Conservation (phyloP, 2,888 invertebrate genomes). For the Romanomermis culicivorax region DNA sequence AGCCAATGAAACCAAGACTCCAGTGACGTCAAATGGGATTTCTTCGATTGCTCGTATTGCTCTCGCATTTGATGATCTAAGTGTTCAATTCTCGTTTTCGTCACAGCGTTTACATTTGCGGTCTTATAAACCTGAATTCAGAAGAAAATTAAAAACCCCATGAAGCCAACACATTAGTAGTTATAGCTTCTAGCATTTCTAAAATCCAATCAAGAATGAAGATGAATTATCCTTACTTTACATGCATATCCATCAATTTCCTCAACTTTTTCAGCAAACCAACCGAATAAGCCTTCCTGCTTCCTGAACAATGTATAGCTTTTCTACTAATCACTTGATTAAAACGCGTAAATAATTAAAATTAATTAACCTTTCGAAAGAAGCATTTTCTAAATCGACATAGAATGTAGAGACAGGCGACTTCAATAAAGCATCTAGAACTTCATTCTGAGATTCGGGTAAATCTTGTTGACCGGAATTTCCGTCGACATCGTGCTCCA, state of each 20-base stretch:
- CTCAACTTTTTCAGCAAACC: constrained; percentile 80
- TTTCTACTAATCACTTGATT: neutral
- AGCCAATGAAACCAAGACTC: constrained; percentile 28
- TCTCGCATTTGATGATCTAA: constrained; percentile 54
- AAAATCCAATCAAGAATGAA: too few relatives aligned
- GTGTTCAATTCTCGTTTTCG: constrained; percentile 80
- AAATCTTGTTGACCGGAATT: constrained; percentile 27
- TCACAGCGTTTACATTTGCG: constrained; percentile 84
- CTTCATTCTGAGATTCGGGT: constrained; percentile 44
- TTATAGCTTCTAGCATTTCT: too few relatives aligned
- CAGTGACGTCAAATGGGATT: constrained; percentile 23
- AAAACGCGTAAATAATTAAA: too few relatives aligned
- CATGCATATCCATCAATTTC: constrained; percentile 65
- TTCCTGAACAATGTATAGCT: neutral
- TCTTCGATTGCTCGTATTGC: constrained; percentile 36
- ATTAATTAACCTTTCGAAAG: constrained; percentile 58
- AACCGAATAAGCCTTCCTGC: constrained; percentile 62
- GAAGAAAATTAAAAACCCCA: too few relatives aligned
- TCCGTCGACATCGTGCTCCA: constrained; percentile 51
- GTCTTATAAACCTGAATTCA: constrained; percentile 56
- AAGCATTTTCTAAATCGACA: constrained; percentile 88
- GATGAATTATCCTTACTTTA: constrained; percentile 44
- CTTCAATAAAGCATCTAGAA: constrained; percentile 57
- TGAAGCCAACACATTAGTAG: too few relatives aligned
- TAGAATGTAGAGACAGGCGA: constrained; percentile 79